Conservation (phyloP, 2,888 invertebrate species). For the Cheiracanthium punctorium region DNA sequence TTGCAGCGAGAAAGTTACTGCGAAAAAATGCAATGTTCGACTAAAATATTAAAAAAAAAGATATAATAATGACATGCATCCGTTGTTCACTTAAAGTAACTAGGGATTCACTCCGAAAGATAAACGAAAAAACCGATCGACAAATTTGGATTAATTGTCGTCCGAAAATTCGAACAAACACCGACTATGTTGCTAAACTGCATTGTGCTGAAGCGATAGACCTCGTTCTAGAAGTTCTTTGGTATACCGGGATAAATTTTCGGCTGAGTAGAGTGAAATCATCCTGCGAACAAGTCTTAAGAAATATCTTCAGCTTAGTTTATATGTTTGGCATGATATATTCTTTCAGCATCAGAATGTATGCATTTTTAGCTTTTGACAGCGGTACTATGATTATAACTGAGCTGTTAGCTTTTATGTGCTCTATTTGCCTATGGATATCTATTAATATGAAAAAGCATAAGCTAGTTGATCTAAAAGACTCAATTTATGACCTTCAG, state of each 20-base stretch:
- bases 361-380: constrained; percentile 22
- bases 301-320: constrained; percentile 22
- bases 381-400: constrained; percentile 54
- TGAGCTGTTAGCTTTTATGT: constrained; percentile 36
- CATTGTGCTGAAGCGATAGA: constrained; percentile 26
- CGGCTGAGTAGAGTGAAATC: not conserved
- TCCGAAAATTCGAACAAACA: not conserved
- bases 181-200: not conserved
- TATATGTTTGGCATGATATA: constrained; percentile 37
- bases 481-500: not conserved
- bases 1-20: not conserved
- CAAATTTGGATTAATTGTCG: not conserved
- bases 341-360: constrained; percentile 42
- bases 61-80: not conserved
- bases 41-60: not conserved
- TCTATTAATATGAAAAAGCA: constrained; percentile 36
- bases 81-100: not conserved
- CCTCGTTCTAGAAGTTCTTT: constrained; percentile 38
- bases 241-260: constrained; percentile 50
- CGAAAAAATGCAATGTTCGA: not conserved
- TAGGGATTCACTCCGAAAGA: not conserved
- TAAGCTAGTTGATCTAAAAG: constrained; percentile 20
- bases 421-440: constrained; percentile 38
- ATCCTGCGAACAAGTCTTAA: constrained; percentile 14
- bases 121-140: not conserved